A percentile compares a stretch with the other conserved stretches of the same genome.
phyloP scores from a whole-genome alignment of 2,113 vertebrate species.

The Perca fluviatilis region DNA sequence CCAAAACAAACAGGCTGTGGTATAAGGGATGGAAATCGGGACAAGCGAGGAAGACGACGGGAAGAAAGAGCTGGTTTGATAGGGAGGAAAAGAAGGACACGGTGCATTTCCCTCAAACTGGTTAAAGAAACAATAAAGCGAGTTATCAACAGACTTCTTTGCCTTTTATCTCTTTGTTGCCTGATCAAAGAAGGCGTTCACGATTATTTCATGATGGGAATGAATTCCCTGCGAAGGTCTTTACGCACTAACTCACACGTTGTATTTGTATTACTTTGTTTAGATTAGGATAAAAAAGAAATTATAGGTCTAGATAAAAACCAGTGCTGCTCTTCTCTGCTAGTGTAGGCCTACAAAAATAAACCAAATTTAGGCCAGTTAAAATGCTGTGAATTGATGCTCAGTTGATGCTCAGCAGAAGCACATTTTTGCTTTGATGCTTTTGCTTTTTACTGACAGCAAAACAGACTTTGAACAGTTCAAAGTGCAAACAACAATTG shows the following conservation, averaged over 20 bases:
- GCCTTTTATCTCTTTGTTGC: constrained; percentile 58
- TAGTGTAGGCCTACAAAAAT: neutral
- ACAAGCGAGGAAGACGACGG: constrained; percentile 74
- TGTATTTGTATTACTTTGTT: neutral
- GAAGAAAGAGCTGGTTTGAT: constrained; percentile 67
- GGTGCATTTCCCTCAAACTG: constrained; percentile 80
- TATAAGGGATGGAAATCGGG: constrained; percentile 73
- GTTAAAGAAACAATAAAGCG: constrained; percentile 75
- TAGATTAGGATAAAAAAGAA: neutral
- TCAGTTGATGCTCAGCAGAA: neutral
- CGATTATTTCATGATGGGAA: constrained; percentile 19
- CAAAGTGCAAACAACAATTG: neutral
- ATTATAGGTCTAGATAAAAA: too few species aligned
- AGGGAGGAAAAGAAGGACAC: constrained; percentile 83
- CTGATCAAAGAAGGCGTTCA: constrained; percentile 10
- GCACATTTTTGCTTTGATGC: neutral
- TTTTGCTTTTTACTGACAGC: neutral
- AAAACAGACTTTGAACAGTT: neutral
- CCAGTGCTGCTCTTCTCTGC: neutral
- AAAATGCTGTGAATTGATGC: neutral
- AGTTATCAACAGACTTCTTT: constrained; percentile 42
- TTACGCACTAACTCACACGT: too few species aligned
- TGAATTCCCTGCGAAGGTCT: neutral
- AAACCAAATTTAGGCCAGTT: too few species aligned
- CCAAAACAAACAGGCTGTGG: constrained; percentile 91